Conservation (phyloP, 2,113 vertebrate genomes). For the Barnardius zonarius region DNA sequence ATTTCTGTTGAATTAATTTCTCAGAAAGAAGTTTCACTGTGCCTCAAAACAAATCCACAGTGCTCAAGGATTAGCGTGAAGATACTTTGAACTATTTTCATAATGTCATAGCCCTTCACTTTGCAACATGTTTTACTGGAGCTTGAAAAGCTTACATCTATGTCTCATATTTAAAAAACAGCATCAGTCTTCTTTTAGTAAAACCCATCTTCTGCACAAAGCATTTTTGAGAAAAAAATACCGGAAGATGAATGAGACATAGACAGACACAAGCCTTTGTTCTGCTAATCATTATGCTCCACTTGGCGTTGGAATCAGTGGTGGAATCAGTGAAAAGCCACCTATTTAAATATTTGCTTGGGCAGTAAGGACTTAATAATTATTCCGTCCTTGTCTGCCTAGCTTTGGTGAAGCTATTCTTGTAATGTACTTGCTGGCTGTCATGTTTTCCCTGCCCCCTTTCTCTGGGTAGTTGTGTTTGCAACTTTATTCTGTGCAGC, state of each 20-base stretch:
- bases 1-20: background rate
- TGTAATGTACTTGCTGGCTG: background rate
- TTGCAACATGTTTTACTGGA: background rate
- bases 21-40: background rate
- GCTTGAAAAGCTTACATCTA: background rate
- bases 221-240: background rate
- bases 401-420: background rate
- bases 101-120: background rate
- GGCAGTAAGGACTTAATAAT: background rate
- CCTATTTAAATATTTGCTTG: background rate
- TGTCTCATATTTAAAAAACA: background rate
- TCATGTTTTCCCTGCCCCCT: background rate
- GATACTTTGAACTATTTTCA: background rate
- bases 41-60: background rate
- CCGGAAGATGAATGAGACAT: background rate
- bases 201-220: background rate
- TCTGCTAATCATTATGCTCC: background rate
- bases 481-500: background rate
- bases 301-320: background rate
- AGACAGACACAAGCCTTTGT: background rate
- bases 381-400: background rate
- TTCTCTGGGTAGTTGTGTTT: background rate
- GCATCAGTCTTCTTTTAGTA: background rate
- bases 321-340: background rate
- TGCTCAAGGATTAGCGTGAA: background rate